phyloP scores from a whole-genome alignment of 2,888 invertebrate species.

The Tachina fera region DNA sequence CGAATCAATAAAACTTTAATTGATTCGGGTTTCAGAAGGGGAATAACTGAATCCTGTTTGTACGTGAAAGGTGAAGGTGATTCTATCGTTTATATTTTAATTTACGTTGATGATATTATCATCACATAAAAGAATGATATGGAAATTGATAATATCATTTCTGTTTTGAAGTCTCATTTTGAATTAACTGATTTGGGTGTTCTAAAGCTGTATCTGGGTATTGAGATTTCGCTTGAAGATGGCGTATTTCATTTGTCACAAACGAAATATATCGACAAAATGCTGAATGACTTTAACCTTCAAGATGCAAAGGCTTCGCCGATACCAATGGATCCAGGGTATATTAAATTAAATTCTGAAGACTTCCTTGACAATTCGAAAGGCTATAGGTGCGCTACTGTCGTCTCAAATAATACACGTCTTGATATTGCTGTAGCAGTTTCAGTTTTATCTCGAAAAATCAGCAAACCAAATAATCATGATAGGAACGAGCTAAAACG shows the following conservation, averaged over 20 bases:
- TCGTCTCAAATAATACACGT: slow-evolving; percentile 16
- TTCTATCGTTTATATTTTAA: not conserved
- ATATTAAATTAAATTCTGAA: not conserved
- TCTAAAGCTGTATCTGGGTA: not conserved
- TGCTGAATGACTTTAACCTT: not conserved
- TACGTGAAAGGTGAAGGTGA: not conserved
- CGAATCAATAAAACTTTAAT: slow-evolving; percentile 4
- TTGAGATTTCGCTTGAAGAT: not conserved
- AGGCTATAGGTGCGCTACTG: not conserved
- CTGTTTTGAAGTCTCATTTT: too few relatives aligned
- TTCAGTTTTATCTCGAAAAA: not conserved
- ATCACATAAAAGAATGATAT: too few relatives aligned
- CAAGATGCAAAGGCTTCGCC: not conserved
- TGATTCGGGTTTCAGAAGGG: slow-evolving; percentile 17
- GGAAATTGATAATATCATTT: slow-evolving; percentile 19
- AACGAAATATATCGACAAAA: not conserved
- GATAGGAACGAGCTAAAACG: too few relatives aligned
- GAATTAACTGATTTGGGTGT: not conserved
- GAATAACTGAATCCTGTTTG: not conserved
- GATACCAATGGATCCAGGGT: slow-evolving; percentile 1
- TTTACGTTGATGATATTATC: not conserved
- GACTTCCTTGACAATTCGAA: not conserved
- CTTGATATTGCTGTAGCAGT: not conserved
- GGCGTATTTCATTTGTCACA: not conserved
- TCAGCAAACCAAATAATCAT: too few relatives aligned